Conservation (phyloP, 2,113 vertebrate genomes). For the Carassius carassius region DNA sequence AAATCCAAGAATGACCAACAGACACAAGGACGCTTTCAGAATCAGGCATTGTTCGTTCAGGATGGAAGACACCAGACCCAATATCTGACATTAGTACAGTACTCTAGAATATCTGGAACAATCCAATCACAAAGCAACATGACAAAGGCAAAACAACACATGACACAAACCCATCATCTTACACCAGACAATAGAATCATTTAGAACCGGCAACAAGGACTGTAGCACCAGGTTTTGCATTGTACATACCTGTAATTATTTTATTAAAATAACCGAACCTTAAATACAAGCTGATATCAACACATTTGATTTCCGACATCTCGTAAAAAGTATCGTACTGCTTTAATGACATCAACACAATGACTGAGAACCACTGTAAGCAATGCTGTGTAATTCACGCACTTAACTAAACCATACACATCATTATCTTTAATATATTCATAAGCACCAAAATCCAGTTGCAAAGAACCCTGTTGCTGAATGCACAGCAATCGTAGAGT, state of each 20-base stretch:
- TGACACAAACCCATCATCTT: constrained; percentile 34
- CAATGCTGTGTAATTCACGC: not conserved
- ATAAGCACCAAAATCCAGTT: constrained; percentile 50
- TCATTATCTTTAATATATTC: constrained; percentile 14
- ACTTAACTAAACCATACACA: constrained; percentile 16
- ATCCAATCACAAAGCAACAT: constrained; percentile 51
- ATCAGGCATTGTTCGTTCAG: constrained; percentile 53
- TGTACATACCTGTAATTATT: constrained; percentile 21
- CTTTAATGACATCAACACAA: not conserved
- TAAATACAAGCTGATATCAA: constrained; percentile 22
- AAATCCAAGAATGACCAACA: not conserved
- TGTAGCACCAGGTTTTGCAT: constrained; percentile 31
- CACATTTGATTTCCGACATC: constrained; percentile 13
- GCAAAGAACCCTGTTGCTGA: constrained; percentile 27
- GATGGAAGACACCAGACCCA: constrained; percentile 57
- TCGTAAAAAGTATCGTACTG: not conserved
- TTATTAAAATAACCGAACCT: not conserved
- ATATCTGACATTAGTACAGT: constrained; percentile 53
- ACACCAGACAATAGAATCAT: constrained; percentile 28
- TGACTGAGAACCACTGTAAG: constrained; percentile 26
- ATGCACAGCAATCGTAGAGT: not conserved
- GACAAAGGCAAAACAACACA: constrained; percentile 34
- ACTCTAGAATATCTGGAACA: constrained; percentile 28
- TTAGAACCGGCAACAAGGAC: not conserved
- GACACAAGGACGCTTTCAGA: constrained; percentile 33